Evolutionary conservation across 2,113 vertebrate genomes (phyloP).

Genomic region (Galeopterus variegatus): DNA sequence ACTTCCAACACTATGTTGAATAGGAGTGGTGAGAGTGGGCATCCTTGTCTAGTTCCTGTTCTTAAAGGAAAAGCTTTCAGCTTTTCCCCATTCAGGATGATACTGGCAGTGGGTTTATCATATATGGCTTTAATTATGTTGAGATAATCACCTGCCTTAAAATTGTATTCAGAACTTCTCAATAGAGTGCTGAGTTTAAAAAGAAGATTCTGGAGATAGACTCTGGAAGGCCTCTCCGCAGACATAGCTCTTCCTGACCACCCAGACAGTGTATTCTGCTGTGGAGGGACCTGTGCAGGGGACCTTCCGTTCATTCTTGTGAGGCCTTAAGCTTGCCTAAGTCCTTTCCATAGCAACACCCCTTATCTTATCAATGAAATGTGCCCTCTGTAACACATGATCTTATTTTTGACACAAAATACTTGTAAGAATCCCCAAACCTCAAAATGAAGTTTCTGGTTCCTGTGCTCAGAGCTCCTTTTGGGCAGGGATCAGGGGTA

Average conservation of each 20-base stretch:
- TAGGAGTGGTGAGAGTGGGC: no score
- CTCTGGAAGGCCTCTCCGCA: background rate
- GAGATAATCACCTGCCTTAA: background rate
- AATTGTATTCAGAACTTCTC: background rate
- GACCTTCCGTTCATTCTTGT: background rate
- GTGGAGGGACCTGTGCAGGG: no score
- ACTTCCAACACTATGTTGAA: no score
- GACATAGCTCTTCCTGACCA: background rate
- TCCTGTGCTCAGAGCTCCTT: background rate
- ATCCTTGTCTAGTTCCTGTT: no score
- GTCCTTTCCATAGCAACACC: background rate
- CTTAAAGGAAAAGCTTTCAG: no score
- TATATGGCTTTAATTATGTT: no score
- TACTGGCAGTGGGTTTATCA: no score
- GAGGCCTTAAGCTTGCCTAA: background rate
- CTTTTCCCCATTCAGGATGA: no score
- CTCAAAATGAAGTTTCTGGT: background rate
- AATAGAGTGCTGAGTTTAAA: background rate
- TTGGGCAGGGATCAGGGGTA: accelerated
- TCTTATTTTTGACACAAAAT: background rate
- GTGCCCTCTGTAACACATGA: background rate
- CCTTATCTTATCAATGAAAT: background rate
- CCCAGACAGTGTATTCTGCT: accelerated
- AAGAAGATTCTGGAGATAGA: background rate
- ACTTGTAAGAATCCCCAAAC: background rate